Conservation (phyloP, 2,888 invertebrate genomes). For the Zhuqinia jingwanae region DNA sequence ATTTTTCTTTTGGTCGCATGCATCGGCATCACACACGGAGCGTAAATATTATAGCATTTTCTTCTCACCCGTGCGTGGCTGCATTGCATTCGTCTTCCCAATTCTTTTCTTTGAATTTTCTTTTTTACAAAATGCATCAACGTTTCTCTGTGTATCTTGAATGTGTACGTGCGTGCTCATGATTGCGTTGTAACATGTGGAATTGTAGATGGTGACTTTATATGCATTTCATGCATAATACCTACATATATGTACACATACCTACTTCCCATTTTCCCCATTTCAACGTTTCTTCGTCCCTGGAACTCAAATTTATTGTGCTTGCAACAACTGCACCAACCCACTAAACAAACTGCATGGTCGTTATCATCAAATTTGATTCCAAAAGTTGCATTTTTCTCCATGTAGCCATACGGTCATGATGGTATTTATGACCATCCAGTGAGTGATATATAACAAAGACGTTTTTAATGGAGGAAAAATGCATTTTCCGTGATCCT, state of each 20-base stretch:
- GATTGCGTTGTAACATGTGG: too few relatives aligned
- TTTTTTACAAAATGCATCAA: neutral
- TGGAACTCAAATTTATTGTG: constrained; percentile 18
- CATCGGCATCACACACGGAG: too few relatives aligned
- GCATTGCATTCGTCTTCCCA: constrained; percentile 47
- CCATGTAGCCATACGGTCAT: neutral
- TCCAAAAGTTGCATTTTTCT: too few relatives aligned
- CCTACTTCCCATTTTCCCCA: too few relatives aligned
- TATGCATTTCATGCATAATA: too few relatives aligned
- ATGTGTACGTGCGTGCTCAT: neutral
- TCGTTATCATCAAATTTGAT: neutral
- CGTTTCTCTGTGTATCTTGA: too few relatives aligned
- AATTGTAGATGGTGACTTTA: too few relatives aligned
- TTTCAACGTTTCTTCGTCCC: too few relatives aligned
- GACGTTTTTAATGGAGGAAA: constrained; percentile 36
- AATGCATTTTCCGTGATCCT: constrained; percentile 24
- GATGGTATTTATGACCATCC: constrained; percentile 24
- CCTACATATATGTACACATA: too few relatives aligned
- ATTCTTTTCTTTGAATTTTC: neutral
- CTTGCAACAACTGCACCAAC: constrained; percentile 1
- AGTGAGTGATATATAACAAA: constrained; percentile 29
- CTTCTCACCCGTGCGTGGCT: constrained; percentile 47
- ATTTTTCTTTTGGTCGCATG: constrained; percentile 17
- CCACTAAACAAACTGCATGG: too few relatives aligned
- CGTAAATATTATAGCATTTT: too few relatives aligned